These are phyloP conservation scores for Crotalus tigris DNA, from an alignment of 2,113 vertebrate species.

Conservation along the genomic window DNA sequence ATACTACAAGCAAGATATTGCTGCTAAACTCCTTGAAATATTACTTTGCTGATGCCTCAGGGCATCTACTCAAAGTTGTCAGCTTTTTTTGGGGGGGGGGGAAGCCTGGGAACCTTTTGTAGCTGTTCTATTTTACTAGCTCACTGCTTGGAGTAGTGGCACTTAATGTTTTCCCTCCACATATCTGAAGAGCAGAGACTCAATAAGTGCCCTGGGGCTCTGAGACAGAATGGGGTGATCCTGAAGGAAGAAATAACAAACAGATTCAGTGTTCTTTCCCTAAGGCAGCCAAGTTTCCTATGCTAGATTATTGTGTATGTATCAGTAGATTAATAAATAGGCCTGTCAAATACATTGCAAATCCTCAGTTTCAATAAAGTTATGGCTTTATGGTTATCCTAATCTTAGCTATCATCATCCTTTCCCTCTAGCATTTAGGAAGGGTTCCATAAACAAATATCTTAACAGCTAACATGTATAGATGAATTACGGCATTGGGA, in stretches of 20 bases:
- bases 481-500: constrained; percentile 1
- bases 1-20: background rate
- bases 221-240: background rate
- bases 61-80: background rate
- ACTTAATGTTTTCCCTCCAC: background rate
- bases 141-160: background rate
- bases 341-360: background rate
- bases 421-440: background rate
- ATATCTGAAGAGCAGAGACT: background rate
- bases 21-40: background rate
- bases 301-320: background rate
- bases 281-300: background rate
- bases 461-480: background rate
- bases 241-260: background rate
- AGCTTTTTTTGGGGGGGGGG: background rate
- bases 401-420: background rate
- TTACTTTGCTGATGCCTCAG: background rate
- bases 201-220: background rate
- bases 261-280: background rate
- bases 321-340: background rate
- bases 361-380: background rate
- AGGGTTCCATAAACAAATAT: background rate
- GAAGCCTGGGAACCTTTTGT: background rate
- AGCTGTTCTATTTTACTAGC: background rate
- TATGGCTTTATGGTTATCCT: background rate